These are phyloP conservation scores for Steinernema khuongi DNA, from an alignment of 1,140 invertebrate genomes.

Conservation along the genomic window DNA sequence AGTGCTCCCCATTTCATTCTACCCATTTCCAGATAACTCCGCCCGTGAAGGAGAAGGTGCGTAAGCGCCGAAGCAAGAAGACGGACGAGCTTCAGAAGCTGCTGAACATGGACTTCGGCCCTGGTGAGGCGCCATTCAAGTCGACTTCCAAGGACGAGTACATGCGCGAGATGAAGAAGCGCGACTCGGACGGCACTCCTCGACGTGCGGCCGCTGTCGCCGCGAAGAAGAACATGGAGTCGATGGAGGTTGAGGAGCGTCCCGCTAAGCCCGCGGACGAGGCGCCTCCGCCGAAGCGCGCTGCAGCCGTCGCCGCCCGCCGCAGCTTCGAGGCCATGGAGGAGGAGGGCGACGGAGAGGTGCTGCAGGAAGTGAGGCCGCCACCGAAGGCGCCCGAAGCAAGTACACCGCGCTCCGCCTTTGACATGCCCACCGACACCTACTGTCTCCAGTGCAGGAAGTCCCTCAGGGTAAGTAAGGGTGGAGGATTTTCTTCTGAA, in stretches of 20 bases:
- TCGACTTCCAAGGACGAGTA: constrained; percentile 1
- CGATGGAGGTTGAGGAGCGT: neutral
- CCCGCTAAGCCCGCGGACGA: neutral
- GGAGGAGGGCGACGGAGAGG: neutral
- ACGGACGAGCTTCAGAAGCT: neutral
- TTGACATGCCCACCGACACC: neutral
- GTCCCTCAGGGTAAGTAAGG: neutral
- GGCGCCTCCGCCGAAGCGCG: neutral
- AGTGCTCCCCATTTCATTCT: no score
- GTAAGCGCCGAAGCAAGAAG: neutral
- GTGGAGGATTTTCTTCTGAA: no score
- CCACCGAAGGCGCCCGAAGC: neutral
- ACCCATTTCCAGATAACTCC: no score
- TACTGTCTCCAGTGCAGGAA: neutral
- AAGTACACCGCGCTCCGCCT: neutral
- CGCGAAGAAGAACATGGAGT: neutral
- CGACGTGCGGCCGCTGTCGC: neutral
- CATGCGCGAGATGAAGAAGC: neutral
- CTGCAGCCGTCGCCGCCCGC: neutral
- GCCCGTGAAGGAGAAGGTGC: no score
- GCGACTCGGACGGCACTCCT: neutral
- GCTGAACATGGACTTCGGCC: neutral
- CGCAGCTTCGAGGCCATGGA: neutral
- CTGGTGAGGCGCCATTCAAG: neutral
- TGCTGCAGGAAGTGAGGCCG: neutral